These are phyloP conservation scores for Theristicus caerulescens DNA, from an alignment of 2,113 vertebrate genomes.

Conservation along the genomic window DNA sequence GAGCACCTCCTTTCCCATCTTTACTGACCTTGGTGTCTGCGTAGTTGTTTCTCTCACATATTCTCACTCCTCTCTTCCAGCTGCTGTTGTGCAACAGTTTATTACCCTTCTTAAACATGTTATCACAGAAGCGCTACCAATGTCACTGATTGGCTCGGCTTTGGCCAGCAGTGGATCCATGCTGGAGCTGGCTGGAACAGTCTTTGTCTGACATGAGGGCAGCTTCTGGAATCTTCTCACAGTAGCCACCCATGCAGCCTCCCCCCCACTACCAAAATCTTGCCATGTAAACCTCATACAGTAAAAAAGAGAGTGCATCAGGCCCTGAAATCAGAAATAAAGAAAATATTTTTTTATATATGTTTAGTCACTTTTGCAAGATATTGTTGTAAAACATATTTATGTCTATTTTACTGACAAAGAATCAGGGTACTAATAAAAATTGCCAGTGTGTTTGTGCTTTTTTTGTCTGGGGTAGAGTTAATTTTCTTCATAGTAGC, in stretches of 20 bases:
- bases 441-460: neutral
- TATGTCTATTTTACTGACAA: neutral
- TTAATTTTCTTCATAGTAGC: too few relatives aligned
- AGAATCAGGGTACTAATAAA: neutral
- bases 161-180: neutral
- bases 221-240: neutral
- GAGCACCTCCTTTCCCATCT: neutral
- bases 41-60: neutral
- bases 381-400: neutral
- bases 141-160: neutral
- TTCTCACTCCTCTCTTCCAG: neutral
- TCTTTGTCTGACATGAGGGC: rapidly evolving
- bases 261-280: neutral
- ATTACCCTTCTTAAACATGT: neutral
- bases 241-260: neutral
- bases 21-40: neutral
- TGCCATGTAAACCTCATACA: neutral
- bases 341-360: neutral
- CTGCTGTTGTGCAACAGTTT: neutral
- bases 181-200: neutral
- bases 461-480: too few relatives aligned
- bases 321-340: neutral
- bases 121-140: neutral
- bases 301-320: neutral
- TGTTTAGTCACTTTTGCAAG: neutral